These are phyloP conservation scores for Crocallis elinguaria DNA, from an alignment of 2,888 invertebrate genomes.

Conservation along the genomic window DNA sequence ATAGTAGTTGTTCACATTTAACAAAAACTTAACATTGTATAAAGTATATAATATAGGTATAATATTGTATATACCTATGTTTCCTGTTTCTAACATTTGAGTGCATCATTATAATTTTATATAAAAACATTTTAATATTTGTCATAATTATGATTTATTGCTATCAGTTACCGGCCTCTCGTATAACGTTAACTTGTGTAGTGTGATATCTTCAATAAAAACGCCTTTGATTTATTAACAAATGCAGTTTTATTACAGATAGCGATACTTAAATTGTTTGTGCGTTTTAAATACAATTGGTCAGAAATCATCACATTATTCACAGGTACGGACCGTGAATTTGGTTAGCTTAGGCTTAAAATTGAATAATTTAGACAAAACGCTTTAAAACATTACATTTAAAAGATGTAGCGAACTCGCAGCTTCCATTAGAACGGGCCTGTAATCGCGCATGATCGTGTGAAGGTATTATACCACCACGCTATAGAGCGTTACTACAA, in stretches of 20 bases:
- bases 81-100: neutral
- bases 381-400: neutral
- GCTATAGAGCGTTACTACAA: constrained; percentile 73
- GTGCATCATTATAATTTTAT: neutral
- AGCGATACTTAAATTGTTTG: neutral
- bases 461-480: constrained; percentile 71
- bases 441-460: constrained; percentile 70
- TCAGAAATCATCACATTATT: constrained; percentile 1
- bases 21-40: too few relatives aligned
- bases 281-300: neutral
- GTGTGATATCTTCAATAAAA: too few relatives aligned
- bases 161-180: too few relatives aligned
- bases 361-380: constrained; percentile 9
- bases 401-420: constrained; percentile 16
- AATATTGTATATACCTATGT: neutral
- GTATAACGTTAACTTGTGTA: too few relatives aligned
- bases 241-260: neutral
- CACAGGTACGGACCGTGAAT: constrained; percentile 6
- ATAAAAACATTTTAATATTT: neutral
- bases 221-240: too few relatives aligned
- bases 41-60: neutral
- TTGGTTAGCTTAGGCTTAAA: constrained; percentile 1
- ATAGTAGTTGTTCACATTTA: neutral
- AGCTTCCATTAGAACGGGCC: constrained; percentile 61
- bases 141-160: neutral